Percentiles rank a stretch among this genome's conserved stretches.
These are phyloP conservation scores for Fistularia commersonii DNA, from an alignment of 2,797 vertebrate species.

Conservation along the genomic window DNA sequence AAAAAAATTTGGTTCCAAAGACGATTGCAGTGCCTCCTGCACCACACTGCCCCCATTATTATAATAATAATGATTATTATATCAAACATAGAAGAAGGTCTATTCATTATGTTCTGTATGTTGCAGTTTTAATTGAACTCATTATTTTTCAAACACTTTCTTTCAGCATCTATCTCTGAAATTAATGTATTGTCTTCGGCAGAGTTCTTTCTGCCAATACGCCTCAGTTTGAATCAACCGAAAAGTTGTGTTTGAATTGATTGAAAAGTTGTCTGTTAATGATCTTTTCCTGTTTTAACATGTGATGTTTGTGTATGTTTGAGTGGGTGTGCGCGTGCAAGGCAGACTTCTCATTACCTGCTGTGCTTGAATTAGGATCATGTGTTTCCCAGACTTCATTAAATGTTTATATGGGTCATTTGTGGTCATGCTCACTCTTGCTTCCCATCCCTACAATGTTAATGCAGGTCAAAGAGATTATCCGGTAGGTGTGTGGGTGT, in stretches of 20 bases:
- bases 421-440: constrained; percentile 29
- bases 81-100: background rate
- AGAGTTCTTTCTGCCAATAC: too few species aligned
- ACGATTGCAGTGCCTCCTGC: too few species aligned
- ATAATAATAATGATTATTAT: too few species aligned
- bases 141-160: background rate
- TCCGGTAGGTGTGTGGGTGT: constrained; percentile 2
- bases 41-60: too few species aligned
- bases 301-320: constrained; percentile 5
- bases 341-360: constrained; percentile 23
- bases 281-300: too few species aligned
- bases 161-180: background rate
- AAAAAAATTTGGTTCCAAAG: too few species aligned
- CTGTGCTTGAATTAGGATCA: constrained; percentile 25
- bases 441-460: constrained; percentile 20
- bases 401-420: constrained; percentile 56
- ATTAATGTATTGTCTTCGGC: background rate
- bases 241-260: too few species aligned
- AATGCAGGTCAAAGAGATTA: constrained; percentile 47
- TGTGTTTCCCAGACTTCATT: constrained; percentile 40
- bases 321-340: constrained; percentile 5
- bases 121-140: background rate
- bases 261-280: too few species aligned
- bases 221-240: background rate
- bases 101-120: too few species aligned